phyloP scores from a whole-genome alignment of 1,140 invertebrate genomes.

The Elysia chlorotica region DNA sequence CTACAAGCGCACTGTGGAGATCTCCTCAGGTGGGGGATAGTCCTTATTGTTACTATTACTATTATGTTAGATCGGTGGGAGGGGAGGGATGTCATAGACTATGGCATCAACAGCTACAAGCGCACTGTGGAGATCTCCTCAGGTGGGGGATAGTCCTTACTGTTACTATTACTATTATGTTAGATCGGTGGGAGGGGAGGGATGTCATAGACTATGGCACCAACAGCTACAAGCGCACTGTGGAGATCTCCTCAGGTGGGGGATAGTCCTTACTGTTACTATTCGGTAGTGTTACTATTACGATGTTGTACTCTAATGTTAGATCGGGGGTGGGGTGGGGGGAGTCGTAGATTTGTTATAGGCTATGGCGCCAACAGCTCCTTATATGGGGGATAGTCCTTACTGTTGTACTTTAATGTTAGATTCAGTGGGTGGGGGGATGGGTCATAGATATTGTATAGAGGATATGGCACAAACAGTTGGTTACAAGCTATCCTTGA shows the following conservation, averaged over 20 bases:
- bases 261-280: background rate
- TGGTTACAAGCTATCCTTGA: slow-evolving; percentile 40
- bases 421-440: slow-evolving; percentile 6
- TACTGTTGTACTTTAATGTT: too few relatives aligned
- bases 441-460: too few relatives aligned
- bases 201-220: too few relatives aligned
- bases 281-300: too few relatives aligned
- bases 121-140: slow-evolving; percentile 44
- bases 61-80: slow-evolving; percentile 13
- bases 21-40: slow-evolving; percentile 20
- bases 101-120: slow-evolving; percentile 23
- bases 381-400: slow-evolving; percentile 5
- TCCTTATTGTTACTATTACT: background rate
- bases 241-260: slow-evolving; percentile 37
- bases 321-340: slow-evolving; percentile 3
- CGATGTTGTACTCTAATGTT: too few relatives aligned
- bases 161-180: background rate
- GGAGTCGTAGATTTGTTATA: too few relatives aligned
- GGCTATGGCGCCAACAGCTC: slow-evolving; percentile 17
- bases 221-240: slow-evolving; percentile 32
- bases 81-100: background rate
- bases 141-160: background rate
- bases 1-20: slow-evolving; percentile 43
- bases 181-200: slow-evolving; percentile 8
- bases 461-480: slow-evolving; percentile 5